These are phyloP conservation scores for Thelaira solivaga DNA, from an alignment of 2,888 invertebrate genomes.

Conservation along the genomic window DNA sequence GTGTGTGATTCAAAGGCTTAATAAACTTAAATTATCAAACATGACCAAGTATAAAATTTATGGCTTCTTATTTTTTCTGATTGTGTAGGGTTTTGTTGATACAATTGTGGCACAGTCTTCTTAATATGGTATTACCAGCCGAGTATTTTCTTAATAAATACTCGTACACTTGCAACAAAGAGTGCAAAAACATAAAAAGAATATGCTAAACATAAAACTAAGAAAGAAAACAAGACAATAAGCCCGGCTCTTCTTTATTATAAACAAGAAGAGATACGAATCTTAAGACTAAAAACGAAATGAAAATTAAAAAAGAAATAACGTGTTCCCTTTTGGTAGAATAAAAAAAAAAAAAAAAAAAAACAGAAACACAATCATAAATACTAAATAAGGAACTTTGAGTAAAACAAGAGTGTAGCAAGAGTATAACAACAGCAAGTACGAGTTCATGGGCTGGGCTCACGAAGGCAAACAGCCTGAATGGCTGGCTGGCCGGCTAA, in stretches of 20 bases:
- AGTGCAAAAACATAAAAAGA: background rate
- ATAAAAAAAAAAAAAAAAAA: background rate
- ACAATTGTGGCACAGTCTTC: background rate
- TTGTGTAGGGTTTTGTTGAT: background rate
- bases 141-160: background rate
- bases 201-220: slow-evolving; percentile 31
- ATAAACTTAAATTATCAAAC: slow-evolving; percentile 47
- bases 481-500: background rate
- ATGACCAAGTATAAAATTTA: slow-evolving; percentile 64
- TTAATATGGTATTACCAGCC: slow-evolving; percentile 15
- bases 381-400: slow-evolving; percentile 17
- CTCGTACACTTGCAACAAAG: background rate
- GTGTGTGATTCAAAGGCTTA: slow-evolving; percentile 1
- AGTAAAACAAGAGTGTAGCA: background rate
- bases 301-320: background rate
- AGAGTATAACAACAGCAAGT: background rate
- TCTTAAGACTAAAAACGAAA: background rate
- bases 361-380: background rate
- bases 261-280: slow-evolving; percentile 9
- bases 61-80: slow-evolving; percentile 44
- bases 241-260: background rate
- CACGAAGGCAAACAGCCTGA: background rate
- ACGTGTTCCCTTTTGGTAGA: slow-evolving; percentile 11
- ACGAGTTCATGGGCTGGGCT: background rate
- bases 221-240: background rate